Evolutionary conservation across 2,888 invertebrate genomes (phyloP), one percentile per base, ranked within the genome.

Genomic region (Andrena marginata): DNA sequence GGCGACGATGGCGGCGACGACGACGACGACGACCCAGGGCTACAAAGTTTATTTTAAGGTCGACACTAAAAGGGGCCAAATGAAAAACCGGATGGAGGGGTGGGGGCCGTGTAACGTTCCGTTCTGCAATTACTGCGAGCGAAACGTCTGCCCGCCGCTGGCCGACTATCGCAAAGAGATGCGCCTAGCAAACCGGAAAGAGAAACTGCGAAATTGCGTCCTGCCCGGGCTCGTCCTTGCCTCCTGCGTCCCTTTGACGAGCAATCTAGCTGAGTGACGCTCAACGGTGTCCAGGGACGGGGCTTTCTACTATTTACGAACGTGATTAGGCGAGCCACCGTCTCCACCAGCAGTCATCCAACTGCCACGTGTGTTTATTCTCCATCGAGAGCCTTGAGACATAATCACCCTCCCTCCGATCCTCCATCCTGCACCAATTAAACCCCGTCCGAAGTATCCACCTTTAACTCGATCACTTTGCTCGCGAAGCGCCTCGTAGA

Each of bases 1-100:
- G 33, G 75, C 65, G 65, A 62, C 62, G 62, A 49, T 70, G 78
- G 56, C 77, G 33, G 75, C 68, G 71, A 62, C 16, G 33, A 29
- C 42, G 60, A 70, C 20, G 48, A 69, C 69, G 81, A 33, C 76
- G 77, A 76, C 65, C 79, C 78, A 65, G 82, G 77, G 79, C 87
- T 78, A 77, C 80, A 80, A 85, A 89, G 89, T 89, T 89, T 91
- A 90, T 90, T 90, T 90, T 90, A 87, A 90, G 90, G 90, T 88
- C 84, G 90, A 82, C 85, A 76, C 85, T 90, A 87, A 89, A 90
- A 90, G 84, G 82, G 89, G 84, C 82, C 84, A 87, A 86, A 85
- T 89, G 85, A 87, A 89, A 88, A 87, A 87, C 87, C 87, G 85
- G 88, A 88, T 82, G 87, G 79, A 77, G 84, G 87, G 85, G 81